Percentiles rank a stretch among this genome's conserved stretches.
Conservation (phyloP, 2,797 vertebrate genomes). For the Sternarchorhynchus goeldii region DNA sequence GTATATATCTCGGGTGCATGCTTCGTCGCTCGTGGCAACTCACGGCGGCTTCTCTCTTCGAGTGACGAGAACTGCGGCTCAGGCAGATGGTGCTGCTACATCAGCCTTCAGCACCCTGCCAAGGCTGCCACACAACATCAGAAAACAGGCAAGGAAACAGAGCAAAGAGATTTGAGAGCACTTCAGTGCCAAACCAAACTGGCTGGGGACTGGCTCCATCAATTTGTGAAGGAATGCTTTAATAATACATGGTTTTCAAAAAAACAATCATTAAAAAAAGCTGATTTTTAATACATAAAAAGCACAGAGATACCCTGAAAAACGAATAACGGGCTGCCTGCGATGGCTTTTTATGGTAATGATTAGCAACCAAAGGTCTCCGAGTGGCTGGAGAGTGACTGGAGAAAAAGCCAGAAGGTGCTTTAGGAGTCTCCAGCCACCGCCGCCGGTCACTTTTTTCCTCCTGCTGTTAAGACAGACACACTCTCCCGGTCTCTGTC, state of each 20-base stretch:
- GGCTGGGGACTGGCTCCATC: background rate
- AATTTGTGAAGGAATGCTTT: too few relatives aligned
- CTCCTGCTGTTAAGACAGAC: background rate
- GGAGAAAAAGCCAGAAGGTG: too few relatives aligned
- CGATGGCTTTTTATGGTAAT: too few relatives aligned
- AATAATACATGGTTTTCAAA: too few relatives aligned
- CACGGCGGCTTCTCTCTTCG: constrained; percentile 17
- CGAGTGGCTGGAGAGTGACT: too few relatives aligned
- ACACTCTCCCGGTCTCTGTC: background rate
- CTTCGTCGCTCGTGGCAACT: constrained; percentile 13
- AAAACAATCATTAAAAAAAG: too few relatives aligned
- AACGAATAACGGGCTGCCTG: too few relatives aligned
- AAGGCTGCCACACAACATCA: constrained; percentile 15
- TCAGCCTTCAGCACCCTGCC: constrained; percentile 28
- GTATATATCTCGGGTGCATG: background rate
- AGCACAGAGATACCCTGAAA: too few relatives aligned
- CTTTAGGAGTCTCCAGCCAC: too few relatives aligned
- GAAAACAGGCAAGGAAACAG: constrained; percentile 42
- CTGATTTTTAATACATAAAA: too few relatives aligned
- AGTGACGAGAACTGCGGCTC: constrained; percentile 21
- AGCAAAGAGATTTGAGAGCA: constrained; percentile 4
- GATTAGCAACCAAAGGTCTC: too few relatives aligned
- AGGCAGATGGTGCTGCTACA: constrained; percentile 46
- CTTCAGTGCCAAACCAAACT: background rate
- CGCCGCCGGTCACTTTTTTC: background rate